These are phyloP conservation scores for Meteorus cinctellus DNA, from an alignment of 2,888 invertebrate genomes.

Conservation along the genomic window DNA sequence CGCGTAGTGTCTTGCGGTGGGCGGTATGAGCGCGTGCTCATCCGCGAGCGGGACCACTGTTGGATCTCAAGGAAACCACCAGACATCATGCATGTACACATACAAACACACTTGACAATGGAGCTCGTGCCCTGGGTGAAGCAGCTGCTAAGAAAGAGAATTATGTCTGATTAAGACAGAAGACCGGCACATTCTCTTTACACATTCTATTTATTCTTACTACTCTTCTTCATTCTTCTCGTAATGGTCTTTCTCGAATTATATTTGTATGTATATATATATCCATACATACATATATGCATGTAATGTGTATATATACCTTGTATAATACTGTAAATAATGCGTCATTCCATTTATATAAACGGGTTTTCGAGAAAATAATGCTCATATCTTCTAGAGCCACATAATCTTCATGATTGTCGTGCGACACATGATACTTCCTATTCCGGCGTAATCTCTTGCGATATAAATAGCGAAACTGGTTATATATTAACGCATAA, in stretches of 20 bases:
- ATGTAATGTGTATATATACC: background rate
- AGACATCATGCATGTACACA: background rate
- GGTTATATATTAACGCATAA: background rate
- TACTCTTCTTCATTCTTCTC: slow-evolving; percentile 20
- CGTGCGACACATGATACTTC: slow-evolving; percentile 33
- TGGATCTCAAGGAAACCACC: slow-evolving; percentile 2
- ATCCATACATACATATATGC: background rate
- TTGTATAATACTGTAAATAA: background rate
- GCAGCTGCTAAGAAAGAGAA: slow-evolving; percentile 49
- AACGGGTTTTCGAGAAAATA: slow-evolving; percentile 10
- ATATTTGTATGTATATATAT: background rate
- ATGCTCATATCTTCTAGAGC: background rate
- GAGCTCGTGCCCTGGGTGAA: slow-evolving; percentile 46
- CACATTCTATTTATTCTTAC: slow-evolving; percentile 29
- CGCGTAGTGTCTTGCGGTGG: slow-evolving; percentile 23
- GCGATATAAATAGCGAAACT: slow-evolving; percentile 22
- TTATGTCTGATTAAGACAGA: slow-evolving; percentile 48
- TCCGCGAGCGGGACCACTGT: slow-evolving; percentile 27
- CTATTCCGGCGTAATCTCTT: slow-evolving; percentile 12
- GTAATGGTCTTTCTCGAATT: background rate
- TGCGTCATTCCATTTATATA: slow-evolving; percentile 15
- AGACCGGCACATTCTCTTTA: slow-evolving; percentile 16
- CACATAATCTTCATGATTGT: slow-evolving; percentile 22
- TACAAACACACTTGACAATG: slow-evolving; percentile 22
- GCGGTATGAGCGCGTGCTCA: slow-evolving; percentile 34